phyloP scores from a whole-genome alignment of 2,888 invertebrate species.

The Lasius platythorax region DNA sequence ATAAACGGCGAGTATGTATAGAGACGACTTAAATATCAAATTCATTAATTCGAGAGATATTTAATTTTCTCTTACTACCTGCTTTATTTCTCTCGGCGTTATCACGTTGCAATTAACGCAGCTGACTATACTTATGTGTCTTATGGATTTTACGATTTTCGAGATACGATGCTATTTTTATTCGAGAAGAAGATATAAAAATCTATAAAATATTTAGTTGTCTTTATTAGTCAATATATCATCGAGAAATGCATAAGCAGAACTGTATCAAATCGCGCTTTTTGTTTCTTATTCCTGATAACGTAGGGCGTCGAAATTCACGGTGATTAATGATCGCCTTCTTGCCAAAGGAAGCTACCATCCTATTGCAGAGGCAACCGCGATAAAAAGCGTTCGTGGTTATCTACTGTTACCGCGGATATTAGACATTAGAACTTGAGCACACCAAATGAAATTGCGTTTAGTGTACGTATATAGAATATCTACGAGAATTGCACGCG shows the following conservation, averaged over 20 bases:
- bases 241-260: neutral
- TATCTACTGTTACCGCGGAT: slow-evolving; percentile 60
- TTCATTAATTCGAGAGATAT: neutral
- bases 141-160: neutral
- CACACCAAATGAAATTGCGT: slow-evolving; percentile 38
- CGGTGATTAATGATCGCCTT: slow-evolving; percentile 64
- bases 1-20: neutral
- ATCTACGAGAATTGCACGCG: neutral
- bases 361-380: slow-evolving; percentile 53
- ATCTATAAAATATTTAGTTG: neutral
- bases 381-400: slow-evolving; percentile 59
- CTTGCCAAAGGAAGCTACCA: slow-evolving; percentile 61
- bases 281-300: slow-evolving; percentile 24
- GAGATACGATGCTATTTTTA: neutral
- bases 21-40: neutral
- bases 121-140: neutral
- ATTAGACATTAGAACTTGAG: slow-evolving; percentile 48
- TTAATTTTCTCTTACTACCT: neutral
- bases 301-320: slow-evolving; percentile 55
- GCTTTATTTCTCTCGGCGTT: neutral
- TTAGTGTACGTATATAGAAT: neutral
- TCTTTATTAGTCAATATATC: neutral
- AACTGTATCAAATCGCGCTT: neutral
- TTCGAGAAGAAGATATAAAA: neutral
- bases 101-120: neutral